Conservation (phyloP, 2,888 invertebrate species). For the Tetranychus piercei region DNA sequence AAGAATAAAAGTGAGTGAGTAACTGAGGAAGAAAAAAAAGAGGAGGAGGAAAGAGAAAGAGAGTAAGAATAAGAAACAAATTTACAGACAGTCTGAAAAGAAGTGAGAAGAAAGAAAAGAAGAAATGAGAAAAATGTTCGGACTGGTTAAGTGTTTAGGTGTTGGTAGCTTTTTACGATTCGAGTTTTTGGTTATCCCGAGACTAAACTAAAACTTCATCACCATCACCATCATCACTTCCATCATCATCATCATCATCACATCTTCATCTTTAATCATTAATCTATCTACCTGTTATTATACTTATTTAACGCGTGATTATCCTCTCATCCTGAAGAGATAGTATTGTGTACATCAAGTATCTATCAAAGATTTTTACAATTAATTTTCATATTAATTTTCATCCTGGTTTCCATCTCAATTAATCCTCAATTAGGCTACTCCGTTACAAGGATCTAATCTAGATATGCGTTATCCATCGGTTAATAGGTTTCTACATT, state of each 20-base stretch:
- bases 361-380: no score
- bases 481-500: no score
- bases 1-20: neutral
- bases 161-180: neutral
- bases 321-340: neutral
- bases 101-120: neutral
- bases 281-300: neutral
- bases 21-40: constrained; percentile 2
- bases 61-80: neutral
- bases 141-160: constrained; percentile 6
- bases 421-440: no score
- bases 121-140: neutral
- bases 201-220: neutral
- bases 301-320: neutral
- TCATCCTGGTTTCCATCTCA: no score
- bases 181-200: neutral
- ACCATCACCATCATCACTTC: constrained; percentile 5
- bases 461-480: no score
- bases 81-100: neutral
- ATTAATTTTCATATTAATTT: no score
- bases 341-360: neutral
- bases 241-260: neutral
- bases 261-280: neutral
- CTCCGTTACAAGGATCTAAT: no score
- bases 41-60: neutral